These are phyloP conservation scores for Vanessa atalanta DNA, from an alignment of 1,140 invertebrate species.

Conservation along the genomic window DNA sequence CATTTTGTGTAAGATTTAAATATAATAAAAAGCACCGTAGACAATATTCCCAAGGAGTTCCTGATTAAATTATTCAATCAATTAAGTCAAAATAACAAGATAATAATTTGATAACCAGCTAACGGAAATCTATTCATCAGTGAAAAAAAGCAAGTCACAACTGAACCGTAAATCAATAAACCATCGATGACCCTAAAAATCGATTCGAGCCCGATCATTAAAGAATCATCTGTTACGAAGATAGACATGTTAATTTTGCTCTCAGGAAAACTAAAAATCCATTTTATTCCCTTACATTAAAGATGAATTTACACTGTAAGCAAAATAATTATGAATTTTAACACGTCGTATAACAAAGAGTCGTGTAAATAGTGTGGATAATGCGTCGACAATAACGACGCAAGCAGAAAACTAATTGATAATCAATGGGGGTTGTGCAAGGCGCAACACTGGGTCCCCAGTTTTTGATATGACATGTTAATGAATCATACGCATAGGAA, in stretches of 20 bases:
- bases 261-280: slow-evolving; percentile 37
- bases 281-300: slow-evolving; percentile 42
- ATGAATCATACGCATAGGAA: slow-evolving; percentile 63
- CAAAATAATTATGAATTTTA: slow-evolving; percentile 53
- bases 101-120: slow-evolving; percentile 54
- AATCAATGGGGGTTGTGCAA: slow-evolving; percentile 73
- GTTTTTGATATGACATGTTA: slow-evolving; percentile 66
- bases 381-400: slow-evolving; percentile 72
- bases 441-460: slow-evolving; percentile 61
- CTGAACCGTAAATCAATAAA: slow-evolving; percentile 75
- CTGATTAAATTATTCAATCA: slow-evolving; percentile 32
- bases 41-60: slow-evolving; percentile 11
- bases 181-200: slow-evolving; percentile 66
- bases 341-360: slow-evolving; percentile 67
- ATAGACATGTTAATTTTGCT: slow-evolving; percentile 70
- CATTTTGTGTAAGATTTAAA: background rate
- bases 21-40: background rate
- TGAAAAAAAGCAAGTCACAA: slow-evolving; percentile 74
- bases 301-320: slow-evolving; percentile 43
- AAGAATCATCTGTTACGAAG: slow-evolving; percentile 75
- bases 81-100: slow-evolving; percentile 57
- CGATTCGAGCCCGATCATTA: slow-evolving; percentile 72
- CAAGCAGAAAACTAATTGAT: slow-evolving; percentile 78
- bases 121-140: slow-evolving; percentile 48
- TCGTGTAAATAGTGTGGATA: slow-evolving; percentile 77